A percentile compares a stretch with the other conserved stretches of the same genome.
Evolutionary conservation across 2,888 invertebrate genomes (phyloP).

Genomic region (Acleris holmiana): DNA sequence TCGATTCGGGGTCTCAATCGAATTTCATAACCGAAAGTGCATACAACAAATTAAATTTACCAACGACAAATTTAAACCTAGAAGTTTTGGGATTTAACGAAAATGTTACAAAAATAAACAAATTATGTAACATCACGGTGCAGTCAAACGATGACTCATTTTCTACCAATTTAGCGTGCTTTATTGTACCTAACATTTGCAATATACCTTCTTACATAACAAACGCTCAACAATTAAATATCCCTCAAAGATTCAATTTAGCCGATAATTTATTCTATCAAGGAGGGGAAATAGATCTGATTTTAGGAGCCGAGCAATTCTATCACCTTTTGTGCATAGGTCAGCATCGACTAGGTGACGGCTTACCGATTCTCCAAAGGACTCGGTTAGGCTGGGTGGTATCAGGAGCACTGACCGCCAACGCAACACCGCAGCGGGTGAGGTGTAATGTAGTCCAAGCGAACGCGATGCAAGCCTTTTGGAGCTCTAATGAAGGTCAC

Average conservation of each 20-base stretch:
- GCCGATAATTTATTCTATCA: background rate
- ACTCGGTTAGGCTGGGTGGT: too few relatives aligned
- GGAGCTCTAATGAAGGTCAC: too few relatives aligned
- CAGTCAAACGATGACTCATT: too few relatives aligned
- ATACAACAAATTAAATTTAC: background rate
- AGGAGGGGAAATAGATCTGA: background rate
- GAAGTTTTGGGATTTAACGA: background rate
- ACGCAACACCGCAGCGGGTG: background rate
- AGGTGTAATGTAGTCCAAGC: background rate
- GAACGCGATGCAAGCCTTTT: background rate
- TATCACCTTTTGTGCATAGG: background rate
- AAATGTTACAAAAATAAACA: too few relatives aligned
- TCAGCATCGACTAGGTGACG: background rate
- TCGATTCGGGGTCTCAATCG: background rate
- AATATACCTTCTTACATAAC: background rate
- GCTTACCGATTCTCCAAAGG: background rate
- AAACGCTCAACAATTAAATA: background rate
- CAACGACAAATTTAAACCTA: background rate
- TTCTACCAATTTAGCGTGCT: background rate
- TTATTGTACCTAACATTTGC: background rate
- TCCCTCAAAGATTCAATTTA: background rate
- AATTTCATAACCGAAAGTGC: background rate
- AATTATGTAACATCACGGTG: too few relatives aligned
- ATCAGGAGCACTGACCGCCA: too few relatives aligned
- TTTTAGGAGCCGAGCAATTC: background rate